Conservation (phyloP, 2,888 invertebrate species). For the Drosophila mayaguana region DNA sequence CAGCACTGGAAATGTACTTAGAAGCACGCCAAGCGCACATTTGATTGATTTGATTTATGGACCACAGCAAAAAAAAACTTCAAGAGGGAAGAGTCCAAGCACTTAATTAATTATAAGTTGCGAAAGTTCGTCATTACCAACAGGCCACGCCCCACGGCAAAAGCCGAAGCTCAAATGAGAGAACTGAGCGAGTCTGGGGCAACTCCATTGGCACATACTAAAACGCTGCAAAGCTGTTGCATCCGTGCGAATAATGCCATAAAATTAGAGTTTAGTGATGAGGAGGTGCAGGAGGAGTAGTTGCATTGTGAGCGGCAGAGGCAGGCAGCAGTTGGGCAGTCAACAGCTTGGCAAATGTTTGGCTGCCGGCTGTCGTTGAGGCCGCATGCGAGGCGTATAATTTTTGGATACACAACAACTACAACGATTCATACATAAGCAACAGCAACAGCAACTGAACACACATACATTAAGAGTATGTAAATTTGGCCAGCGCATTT, state of each 20-base stretch:
- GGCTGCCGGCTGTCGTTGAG: slow-evolving; percentile 40
- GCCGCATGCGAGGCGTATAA: slow-evolving; percentile 59
- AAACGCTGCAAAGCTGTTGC: slow-evolving; percentile 42
- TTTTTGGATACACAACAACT: slow-evolving; percentile 70
- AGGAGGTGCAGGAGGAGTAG: background rate
- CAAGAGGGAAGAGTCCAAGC: slow-evolving; percentile 10
- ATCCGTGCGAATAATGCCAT: slow-evolving; percentile 39
- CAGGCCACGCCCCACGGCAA: too few species aligned
- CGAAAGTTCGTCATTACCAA: slow-evolving; percentile 24
- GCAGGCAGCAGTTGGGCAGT: slow-evolving; percentile 30
- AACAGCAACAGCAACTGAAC: slow-evolving; percentile 15
- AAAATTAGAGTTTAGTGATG: slow-evolving; percentile 27
- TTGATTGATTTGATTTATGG: slow-evolving; percentile 48
- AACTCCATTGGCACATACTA: slow-evolving; percentile 27
- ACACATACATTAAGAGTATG: slow-evolving; percentile 34
- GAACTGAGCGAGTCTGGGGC: background rate
- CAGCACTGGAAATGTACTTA: slow-evolving; percentile 13
- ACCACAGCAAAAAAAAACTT: slow-evolving; percentile 1
- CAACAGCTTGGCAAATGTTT: slow-evolving; percentile 72
- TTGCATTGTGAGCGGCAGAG: background rate
- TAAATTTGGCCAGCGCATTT: slow-evolving; percentile 72
- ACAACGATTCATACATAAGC: slow-evolving; percentile 45
- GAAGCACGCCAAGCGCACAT: background rate
- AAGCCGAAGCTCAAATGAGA: background rate
- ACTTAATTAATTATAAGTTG: slow-evolving; percentile 73